Conservation (phyloP, 2,113 vertebrate species). For the Hemiprocne comata region DNA sequence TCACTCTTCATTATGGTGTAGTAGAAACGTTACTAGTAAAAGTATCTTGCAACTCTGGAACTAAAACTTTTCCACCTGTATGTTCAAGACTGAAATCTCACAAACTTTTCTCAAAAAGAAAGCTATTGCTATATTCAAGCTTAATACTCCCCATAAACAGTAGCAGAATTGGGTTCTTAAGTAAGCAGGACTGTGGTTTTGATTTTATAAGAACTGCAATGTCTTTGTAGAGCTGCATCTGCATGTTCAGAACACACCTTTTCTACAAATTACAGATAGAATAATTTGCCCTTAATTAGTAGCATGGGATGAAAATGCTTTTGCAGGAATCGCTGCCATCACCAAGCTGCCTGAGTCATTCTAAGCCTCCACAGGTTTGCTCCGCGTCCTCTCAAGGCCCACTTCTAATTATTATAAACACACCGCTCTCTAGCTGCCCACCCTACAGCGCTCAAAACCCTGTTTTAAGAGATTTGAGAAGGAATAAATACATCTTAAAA, state of each 20-base stretch:
- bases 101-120: neutral
- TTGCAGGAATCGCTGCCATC: neutral
- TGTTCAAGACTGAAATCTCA: neutral
- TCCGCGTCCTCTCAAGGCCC: neutral
- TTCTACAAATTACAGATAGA: neutral
- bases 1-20: neutral
- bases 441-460: neutral
- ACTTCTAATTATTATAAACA: no score
- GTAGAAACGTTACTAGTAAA: neutral
- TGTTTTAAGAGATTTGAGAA: neutral
- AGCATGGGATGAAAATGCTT: neutral
- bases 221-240: neutral
- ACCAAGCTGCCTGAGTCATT: neutral
- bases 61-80: neutral
- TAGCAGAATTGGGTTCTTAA: neutral
- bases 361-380: neutral
- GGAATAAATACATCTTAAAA: neutral
- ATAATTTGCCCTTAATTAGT: neutral
- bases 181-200: neutral
- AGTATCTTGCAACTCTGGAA: neutral
- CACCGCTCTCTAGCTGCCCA: no score
- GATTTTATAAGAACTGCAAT: neutral
- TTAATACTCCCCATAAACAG: neutral
- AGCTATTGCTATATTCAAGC: neutral
- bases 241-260: neutral